phyloP scores from a whole-genome alignment of 2,797 vertebrate species.

The Xerus rutilus region DNA sequence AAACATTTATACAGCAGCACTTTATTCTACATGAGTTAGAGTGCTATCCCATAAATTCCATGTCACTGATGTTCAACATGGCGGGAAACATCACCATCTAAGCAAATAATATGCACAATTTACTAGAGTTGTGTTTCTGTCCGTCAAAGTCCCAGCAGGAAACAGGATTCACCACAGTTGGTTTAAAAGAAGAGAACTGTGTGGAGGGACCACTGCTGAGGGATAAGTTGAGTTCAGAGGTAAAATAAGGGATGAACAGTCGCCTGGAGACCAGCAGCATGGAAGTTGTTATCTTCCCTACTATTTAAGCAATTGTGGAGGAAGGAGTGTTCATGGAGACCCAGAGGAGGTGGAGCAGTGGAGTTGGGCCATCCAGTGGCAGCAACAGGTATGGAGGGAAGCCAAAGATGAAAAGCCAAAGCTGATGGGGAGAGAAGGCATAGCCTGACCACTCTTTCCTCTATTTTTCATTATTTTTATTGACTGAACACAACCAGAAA shows the following conservation, averaged over 20 bases:
- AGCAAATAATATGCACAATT: background rate
- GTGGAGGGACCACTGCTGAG: background rate
- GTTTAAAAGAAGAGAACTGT: background rate
- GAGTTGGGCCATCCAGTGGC: background rate
- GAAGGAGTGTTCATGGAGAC: background rate
- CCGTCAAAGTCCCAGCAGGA: background rate
- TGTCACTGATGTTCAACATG: background rate
- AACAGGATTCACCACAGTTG: background rate
- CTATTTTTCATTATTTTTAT: background rate
- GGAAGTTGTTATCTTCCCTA: background rate
- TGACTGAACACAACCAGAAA: background rate
- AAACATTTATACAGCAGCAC: background rate
- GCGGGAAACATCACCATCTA: background rate
- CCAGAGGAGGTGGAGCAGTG: no score
- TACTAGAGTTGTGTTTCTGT: background rate
- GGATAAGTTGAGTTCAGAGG: background rate
- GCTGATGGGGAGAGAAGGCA: background rate
- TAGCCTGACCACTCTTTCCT: background rate
- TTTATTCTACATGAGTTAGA: background rate
- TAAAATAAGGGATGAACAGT: background rate
- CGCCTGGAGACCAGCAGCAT: background rate
- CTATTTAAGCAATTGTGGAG: background rate
- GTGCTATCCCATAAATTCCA: background rate
- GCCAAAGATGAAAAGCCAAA: background rate
- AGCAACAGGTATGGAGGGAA: background rate